These are phyloP conservation scores for Archaeoteleia sp. DNA, from an alignment of 2,888 invertebrate genomes.

Conservation along the genomic window DNA sequence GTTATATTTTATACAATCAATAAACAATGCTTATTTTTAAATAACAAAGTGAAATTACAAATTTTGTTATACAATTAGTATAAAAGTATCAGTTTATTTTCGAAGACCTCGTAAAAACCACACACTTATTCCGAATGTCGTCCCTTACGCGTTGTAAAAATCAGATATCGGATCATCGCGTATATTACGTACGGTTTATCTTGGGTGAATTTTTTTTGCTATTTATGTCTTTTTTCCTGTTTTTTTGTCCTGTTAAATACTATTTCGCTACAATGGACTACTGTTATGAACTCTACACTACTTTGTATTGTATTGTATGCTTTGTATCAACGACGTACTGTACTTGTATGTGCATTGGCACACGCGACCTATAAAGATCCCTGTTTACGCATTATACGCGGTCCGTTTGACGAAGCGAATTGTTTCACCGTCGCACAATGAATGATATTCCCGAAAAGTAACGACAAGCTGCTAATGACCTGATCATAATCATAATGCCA, in stretches of 20 bases:
- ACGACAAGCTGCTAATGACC: too few relatives aligned
- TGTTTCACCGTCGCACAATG: background rate
- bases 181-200: constrained; percentile 58
- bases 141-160: constrained; percentile 1
- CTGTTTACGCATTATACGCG: constrained; percentile 55
- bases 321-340: constrained; percentile 66
- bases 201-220: constrained; percentile 58
- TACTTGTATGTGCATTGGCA: constrained; percentile 62
- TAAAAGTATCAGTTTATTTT: too few relatives aligned
- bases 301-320: constrained; percentile 71
- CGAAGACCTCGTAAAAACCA: too few relatives aligned
- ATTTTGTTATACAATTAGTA: too few relatives aligned
- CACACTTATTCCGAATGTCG: background rate
- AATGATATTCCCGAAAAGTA: too few relatives aligned
- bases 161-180: constrained; percentile 18
- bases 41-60: too few relatives aligned
- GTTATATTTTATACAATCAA: too few relatives aligned
- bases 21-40: too few relatives aligned
- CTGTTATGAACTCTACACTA: constrained; percentile 72
- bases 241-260: constrained; percentile 61
- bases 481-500: constrained; percentile 2
- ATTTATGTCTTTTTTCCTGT: constrained; percentile 52
- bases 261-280: constrained; percentile 74
- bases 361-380: constrained; percentile 63
- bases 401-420: constrained; percentile 3